Evolutionary conservation across 2,797 vertebrate species (phyloP).

Genomic region (Danionella dracula): DNA sequence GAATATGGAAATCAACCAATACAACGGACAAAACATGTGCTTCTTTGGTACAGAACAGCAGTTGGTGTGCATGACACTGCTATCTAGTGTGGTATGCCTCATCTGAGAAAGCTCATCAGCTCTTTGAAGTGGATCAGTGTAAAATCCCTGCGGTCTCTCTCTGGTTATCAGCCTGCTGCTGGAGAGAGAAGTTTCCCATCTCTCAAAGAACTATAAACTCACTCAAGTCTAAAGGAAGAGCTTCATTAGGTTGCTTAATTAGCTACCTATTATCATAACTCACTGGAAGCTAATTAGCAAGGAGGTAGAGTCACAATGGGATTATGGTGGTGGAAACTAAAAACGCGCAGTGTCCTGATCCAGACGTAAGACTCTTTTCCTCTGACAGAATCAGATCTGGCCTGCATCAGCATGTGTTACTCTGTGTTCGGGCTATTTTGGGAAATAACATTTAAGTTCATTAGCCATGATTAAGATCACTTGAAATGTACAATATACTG

Average conservation of each 20-base stretch:
- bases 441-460: background rate
- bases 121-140: conserved; percentile 26
- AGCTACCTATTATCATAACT: conserved; percentile 56
- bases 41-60: background rate
- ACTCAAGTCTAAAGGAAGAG: conserved; percentile 44
- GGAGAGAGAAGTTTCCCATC: conserved; percentile 3
- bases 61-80: background rate
- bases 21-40: background rate
- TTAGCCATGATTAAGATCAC: background rate
- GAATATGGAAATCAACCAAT: background rate
- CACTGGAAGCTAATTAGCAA: conserved; percentile 56
- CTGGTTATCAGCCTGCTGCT: conserved; percentile 2
- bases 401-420: background rate
- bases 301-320: conserved; percentile 42
- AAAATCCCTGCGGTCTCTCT: background rate
- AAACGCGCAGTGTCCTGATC: background rate
- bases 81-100: background rate
- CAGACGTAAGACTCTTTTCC: background rate
- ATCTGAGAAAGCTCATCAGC: conserved; percentile 47
- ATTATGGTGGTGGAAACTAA: conserved; percentile 26
- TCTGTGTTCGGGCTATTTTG: background rate
- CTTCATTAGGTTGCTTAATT: conserved; percentile 62
- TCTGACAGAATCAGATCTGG: background rate
- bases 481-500: no score
- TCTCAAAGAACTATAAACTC: conserved; percentile 41